Evolutionary conservation across 2,797 vertebrate species (phyloP).

Genomic region (Myripristis murdjan): DNA sequence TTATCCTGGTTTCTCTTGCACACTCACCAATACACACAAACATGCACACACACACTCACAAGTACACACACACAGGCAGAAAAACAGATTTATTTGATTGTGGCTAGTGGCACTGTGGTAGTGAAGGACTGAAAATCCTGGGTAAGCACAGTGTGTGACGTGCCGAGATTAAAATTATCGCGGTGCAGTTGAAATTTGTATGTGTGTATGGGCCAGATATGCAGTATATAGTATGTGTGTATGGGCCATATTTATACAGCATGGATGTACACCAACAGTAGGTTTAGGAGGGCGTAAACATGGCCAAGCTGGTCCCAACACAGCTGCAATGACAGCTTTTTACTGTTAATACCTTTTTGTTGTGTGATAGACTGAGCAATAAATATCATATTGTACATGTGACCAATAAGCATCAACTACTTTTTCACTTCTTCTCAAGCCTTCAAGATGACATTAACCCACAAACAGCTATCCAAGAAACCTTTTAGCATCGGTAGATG

Average conservation of each 20-base stretch:
- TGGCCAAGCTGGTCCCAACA: constrained; percentile 53
- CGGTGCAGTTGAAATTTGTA: constrained; percentile 51
- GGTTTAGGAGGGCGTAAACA: constrained; percentile 37
- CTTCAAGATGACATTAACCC: constrained; percentile 50
- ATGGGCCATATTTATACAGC: constrained; percentile 54
- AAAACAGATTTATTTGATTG: constrained; percentile 32
- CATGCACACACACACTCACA: constrained; percentile 15
- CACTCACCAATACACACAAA: constrained; percentile 33
- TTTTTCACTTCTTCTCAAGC: constrained; percentile 59
- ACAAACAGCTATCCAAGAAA: constrained; percentile 31
- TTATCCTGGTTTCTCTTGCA: constrained; percentile 32
- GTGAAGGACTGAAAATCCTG: constrained; percentile 45
- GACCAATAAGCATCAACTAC: constrained; percentile 70
- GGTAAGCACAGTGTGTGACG: constrained; percentile 62
- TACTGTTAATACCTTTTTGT: constrained; percentile 53
- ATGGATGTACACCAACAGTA: constrained; percentile 58
- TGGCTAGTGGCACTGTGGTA: constrained; percentile 38
- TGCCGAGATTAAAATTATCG: constrained; percentile 40
- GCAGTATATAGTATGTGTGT: constrained; percentile 63
- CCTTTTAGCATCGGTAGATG: constrained; percentile 48
- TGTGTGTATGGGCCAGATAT: constrained; percentile 62
- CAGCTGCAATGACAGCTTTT: constrained; percentile 61
- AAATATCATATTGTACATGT: constrained; percentile 75
- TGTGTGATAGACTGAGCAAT: constrained; percentile 87
- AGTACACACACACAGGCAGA: neutral